These are phyloP conservation scores for Nephila pilipes DNA, from an alignment of 1,140 invertebrate species.

Conservation along the genomic window DNA sequence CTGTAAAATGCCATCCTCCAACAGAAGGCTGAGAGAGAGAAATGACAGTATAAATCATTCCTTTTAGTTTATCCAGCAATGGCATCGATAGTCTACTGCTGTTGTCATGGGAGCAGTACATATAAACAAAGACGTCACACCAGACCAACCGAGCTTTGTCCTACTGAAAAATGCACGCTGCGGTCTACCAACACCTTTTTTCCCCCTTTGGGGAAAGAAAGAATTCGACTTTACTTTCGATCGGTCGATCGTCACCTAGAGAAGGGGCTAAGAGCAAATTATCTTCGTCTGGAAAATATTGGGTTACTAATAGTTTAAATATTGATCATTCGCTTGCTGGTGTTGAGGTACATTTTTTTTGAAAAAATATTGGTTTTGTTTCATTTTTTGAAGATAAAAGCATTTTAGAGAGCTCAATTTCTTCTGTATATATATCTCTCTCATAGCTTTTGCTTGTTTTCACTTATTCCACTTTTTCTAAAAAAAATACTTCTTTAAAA, in stretches of 20 bases:
- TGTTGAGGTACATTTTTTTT: not conserved
- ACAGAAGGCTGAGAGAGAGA: not conserved
- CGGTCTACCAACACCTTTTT: constrained; percentile 24
- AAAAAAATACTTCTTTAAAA: too few relatives aligned
- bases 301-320: not conserved
- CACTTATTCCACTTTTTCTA: too few relatives aligned
- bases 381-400: not conserved
- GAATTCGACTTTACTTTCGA: not conserved
- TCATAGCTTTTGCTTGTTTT: too few relatives aligned
- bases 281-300: not conserved
- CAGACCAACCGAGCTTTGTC: not conserved
- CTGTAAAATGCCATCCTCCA: not conserved
- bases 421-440: not conserved
- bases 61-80: constrained; percentile 25
- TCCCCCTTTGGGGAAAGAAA: not conserved
- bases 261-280: not conserved
- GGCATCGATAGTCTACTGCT: constrained; percentile 19
- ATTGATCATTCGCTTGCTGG: not conserved
- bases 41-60: not conserved
- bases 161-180: constrained; percentile 4
- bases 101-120: constrained; percentile 27
- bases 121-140: constrained; percentile 36
- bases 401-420: not conserved
- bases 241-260: not conserved
- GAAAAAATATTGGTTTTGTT: not conserved